phyloP scores from a whole-genome alignment of 1,140 invertebrate species.

The Phenacoccus solenopsis region DNA sequence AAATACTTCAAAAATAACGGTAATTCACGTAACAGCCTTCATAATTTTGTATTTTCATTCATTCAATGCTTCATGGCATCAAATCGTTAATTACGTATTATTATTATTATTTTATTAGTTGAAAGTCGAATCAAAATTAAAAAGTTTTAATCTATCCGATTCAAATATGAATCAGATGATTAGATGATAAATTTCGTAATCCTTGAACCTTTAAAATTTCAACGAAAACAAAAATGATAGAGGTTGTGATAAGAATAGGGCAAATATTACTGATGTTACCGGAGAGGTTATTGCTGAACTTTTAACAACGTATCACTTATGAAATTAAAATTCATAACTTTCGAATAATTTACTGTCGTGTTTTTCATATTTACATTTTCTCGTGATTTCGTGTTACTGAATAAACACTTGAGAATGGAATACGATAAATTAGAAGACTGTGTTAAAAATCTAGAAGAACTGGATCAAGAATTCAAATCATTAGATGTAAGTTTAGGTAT shows the following conservation, averaged over 20 bases:
- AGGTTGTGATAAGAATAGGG: conserved; percentile 2
- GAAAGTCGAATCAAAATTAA: no score
- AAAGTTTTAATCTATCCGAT: no score
- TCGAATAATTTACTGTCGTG: neutral
- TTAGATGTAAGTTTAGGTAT: neutral
- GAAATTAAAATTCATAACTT: no score
- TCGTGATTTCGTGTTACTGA: neutral
- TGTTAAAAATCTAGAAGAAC: neutral
- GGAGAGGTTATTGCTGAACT: neutral
- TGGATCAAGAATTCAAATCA: neutral
- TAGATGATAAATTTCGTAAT: neutral
- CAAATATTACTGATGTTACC: conserved; percentile 10
- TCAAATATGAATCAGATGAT: neutral
- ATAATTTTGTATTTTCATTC: no score
- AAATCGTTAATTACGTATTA: no score
- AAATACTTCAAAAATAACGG: no score
- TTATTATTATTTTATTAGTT: no score
- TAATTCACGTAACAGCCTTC: no score
- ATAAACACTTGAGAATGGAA: neutral
- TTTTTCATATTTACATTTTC: no score
- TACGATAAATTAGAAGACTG: neutral
- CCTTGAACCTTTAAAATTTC: conserved; percentile 5
- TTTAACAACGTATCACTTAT: no score
- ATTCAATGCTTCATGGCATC: no score
- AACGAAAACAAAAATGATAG: conserved; percentile 9